A percentile compares a stretch with the other conserved stretches of the same genome.
Conservation (phyloP, 2,797 vertebrate species). For the Amniataba percoides region DNA sequence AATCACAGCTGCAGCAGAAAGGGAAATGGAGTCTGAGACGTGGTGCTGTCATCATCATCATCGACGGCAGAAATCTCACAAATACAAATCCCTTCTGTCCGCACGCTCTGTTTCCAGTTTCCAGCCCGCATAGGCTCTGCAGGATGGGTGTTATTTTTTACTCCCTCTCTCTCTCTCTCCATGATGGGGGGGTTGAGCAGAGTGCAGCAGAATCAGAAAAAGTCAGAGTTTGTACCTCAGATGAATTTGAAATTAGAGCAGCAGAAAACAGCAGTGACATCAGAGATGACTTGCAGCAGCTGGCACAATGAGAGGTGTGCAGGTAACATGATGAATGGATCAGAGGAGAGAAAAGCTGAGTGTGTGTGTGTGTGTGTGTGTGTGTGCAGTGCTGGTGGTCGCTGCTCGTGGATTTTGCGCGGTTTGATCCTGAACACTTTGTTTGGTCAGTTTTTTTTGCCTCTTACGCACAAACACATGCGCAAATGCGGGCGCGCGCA, state of each 20-base stretch:
- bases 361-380: constrained; percentile 8
- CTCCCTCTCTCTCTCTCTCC: not conserved
- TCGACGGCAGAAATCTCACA: constrained; percentile 53
- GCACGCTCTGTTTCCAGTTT: constrained; percentile 37
- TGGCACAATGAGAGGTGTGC: constrained; percentile 32
- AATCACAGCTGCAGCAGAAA: constrained; percentile 59
- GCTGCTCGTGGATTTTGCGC: constrained; percentile 15
- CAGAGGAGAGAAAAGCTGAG: not conserved
- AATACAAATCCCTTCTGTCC: constrained; percentile 53
- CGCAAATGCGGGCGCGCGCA: not conserved
- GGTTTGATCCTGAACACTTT: constrained; percentile 38
- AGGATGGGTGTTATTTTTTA: constrained; percentile 8
- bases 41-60: constrained; percentile 67
- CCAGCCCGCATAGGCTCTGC: constrained; percentile 29
- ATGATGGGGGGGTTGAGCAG: constrained; percentile 7
- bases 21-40: constrained; percentile 63
- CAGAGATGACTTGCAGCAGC: constrained; percentile 47
- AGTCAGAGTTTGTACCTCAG: constrained; percentile 22
- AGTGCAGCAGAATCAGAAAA: constrained; percentile 31
- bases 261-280: constrained; percentile 37
- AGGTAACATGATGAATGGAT: constrained; percentile 38
- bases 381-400: constrained; percentile 11
- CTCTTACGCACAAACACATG: not conserved
- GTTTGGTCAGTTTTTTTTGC: constrained; percentile 2
- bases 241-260: constrained; percentile 45